Evolutionary conservation across 2,888 invertebrate species (phyloP), one percentile per base, ranked within the genome.

Genomic region (Acleris holmiana): DNA sequence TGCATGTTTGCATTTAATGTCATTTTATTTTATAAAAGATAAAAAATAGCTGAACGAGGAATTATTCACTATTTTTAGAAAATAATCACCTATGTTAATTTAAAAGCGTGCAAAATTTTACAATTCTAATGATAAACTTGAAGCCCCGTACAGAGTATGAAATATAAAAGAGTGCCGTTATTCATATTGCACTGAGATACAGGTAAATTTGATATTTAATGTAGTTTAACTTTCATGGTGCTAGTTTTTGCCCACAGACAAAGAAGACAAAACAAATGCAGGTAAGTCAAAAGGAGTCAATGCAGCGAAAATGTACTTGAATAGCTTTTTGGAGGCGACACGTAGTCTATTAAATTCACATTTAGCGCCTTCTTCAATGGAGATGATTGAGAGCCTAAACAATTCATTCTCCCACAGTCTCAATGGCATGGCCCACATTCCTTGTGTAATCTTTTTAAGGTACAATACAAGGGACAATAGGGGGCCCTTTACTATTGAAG

Each of bases 361-460:
- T 91, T 91, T 89, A 88, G 90, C 90, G 88, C 89, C 88, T 81
- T 75, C 79, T 78, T 89, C 87, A 90, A 91, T 91, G 86, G 83
- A 83, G 68, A 88, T 89, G 91, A 91, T 90, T 88, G 91, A 92
- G 87, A 73, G 89, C 81, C 77, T 86, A 91, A 89, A 91, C 91
- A 90, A 91, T 91, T 82, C 85, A 82, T 85, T 84, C 83, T 83
- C 69, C 67, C 73, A 71, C 69, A 76, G 80, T 82, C 83, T 91
- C 88, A 91, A 92, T 89, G 86, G 88, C 74, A 62, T 84, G 84
- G 85, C 84, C 86, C 86, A 88, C 84, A 89, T 90, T 88, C 86
- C 81, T 85, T 79, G 83, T 85, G 80, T 87, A 84, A 87, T 84
- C 86, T 89, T 89, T 90, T 88, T 86, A 85, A 72, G 83, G 80